These are phyloP conservation scores for Pelobates cultripes DNA, from an alignment of 2,797 vertebrate genomes.

Conservation along the genomic window DNA sequence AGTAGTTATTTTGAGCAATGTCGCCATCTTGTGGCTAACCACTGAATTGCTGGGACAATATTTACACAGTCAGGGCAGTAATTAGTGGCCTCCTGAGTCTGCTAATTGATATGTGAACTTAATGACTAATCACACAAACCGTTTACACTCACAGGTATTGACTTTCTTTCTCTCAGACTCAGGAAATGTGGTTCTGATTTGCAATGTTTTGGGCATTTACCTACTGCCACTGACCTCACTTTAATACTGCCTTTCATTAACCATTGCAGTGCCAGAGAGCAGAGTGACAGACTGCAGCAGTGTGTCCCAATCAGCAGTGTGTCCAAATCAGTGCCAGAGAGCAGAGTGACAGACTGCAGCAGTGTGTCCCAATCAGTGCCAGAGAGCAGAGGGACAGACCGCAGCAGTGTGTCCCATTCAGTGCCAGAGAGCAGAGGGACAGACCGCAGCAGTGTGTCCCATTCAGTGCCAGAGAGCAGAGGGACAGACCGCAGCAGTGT, in stretches of 20 bases:
- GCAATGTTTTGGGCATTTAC: background rate
- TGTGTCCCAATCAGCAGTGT: no score
- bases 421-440: no score
- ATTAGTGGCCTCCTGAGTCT: constrained; percentile 1
- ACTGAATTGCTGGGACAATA: background rate
- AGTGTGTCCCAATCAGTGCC: no score
- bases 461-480: no score
- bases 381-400: no score
- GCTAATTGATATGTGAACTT: constrained; percentile 17
- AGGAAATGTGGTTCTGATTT: constrained; percentile 9
- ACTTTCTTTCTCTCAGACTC: background rate
- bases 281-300: no score
- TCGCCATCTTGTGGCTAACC: constrained; percentile 13
- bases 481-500: no score
- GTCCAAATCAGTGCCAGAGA: no score
- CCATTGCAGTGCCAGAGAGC: no score
- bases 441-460: no score
- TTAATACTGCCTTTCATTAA: background rate
- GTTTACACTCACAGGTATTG: constrained; percentile 10
- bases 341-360: no score
- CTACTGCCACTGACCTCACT: background rate
- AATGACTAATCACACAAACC: background rate
- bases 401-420: no score
- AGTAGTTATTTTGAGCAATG: background rate
- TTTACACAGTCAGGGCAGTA: constrained; percentile 8